Percentiles rank a stretch among this genome's conserved stretches.
phyloP scores from a whole-genome alignment of 2,888 invertebrate genomes.

The Dione juno region DNA sequence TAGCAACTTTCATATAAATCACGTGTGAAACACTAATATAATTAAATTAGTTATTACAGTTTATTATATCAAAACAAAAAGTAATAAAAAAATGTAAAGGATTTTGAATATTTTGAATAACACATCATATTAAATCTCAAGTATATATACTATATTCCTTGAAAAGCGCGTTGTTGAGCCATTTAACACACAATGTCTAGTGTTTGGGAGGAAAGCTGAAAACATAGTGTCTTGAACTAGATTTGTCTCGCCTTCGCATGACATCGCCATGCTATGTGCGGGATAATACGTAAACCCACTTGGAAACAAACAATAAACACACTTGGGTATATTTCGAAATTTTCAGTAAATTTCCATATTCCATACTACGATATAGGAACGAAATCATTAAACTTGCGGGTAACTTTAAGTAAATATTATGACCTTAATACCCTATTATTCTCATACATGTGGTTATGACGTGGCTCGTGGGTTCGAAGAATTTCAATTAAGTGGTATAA shows the following conservation, averaged over 20 bases:
- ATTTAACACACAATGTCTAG: too few species aligned
- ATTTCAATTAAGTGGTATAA: not conserved
- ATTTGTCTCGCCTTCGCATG: too few species aligned
- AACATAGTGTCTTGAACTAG: too few species aligned
- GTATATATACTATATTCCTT: too few species aligned
- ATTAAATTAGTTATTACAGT: not conserved
- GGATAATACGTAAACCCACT: too few species aligned
- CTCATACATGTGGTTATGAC: constrained; percentile 3
- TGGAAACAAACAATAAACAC: too few species aligned
- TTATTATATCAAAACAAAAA: not conserved
- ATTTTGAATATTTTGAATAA: not conserved
- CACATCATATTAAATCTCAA: not conserved
- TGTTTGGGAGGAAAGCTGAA: too few species aligned
- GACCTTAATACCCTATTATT: constrained; percentile 20
- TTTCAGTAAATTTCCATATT: not conserved
- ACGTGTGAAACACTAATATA: not conserved
- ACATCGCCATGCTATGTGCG: too few species aligned
- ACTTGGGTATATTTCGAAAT: not conserved
- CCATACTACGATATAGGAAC: not conserved
- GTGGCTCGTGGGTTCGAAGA: not conserved
- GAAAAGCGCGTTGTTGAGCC: too few species aligned
- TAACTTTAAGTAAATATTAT: constrained; percentile 27
- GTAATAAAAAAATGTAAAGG: not conserved
- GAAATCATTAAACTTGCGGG: constrained; percentile 19
- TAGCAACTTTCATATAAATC: constrained; percentile 17